A percentile compares a stretch with the other conserved stretches of the same genome.
phyloP scores from a whole-genome alignment of 35 echinoderm and acorn worm species.

The Ophiothrix spiculata region DNA sequence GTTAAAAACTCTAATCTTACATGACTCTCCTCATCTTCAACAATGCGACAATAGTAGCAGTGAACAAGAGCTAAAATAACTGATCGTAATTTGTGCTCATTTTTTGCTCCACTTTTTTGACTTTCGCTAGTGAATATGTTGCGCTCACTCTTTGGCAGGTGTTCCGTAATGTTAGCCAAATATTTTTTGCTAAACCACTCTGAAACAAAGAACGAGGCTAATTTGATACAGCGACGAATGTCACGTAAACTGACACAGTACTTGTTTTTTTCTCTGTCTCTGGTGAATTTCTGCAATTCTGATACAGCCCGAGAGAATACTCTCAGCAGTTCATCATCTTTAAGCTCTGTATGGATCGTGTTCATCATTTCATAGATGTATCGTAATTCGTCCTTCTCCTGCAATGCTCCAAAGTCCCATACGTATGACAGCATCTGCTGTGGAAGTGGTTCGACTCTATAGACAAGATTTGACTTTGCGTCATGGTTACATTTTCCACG shows the following conservation, averaged over 20 bases:
- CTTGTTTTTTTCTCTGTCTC: background rate
- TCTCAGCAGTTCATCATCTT: background rate
- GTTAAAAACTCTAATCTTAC: too few relatives aligned
- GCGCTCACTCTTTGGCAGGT: too few relatives aligned
- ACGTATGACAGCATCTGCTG: constrained; percentile 31
- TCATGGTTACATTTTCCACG: constrained; percentile 1
- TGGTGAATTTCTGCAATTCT: constrained; percentile 15
- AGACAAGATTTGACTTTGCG: constrained; percentile 28
- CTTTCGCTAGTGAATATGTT: too few relatives aligned
- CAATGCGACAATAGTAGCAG: constrained; percentile 26
- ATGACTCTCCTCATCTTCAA: constrained; percentile 14
- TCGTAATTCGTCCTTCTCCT: constrained; percentile 20
- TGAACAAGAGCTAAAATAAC: constrained; percentile 19
- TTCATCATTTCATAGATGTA: constrained; percentile 28
- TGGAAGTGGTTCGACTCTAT: constrained; percentile 37
- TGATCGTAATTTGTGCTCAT: background rate
- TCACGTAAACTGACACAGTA: constrained; percentile 46
- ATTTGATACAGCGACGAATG: background rate
- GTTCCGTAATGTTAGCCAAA: background rate
- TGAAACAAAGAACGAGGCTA: constrained; percentile 1
- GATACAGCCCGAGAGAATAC: background rate
- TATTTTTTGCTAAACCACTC: background rate
- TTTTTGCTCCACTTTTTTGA: too few relatives aligned
- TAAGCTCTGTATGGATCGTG: background rate
- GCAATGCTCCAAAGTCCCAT: constrained; percentile 33